Evolutionary conservation across 2,888 invertebrate species (phyloP), one percentile per base, ranked within the genome.

Genomic region (Sthenelais limicola): DNA sequence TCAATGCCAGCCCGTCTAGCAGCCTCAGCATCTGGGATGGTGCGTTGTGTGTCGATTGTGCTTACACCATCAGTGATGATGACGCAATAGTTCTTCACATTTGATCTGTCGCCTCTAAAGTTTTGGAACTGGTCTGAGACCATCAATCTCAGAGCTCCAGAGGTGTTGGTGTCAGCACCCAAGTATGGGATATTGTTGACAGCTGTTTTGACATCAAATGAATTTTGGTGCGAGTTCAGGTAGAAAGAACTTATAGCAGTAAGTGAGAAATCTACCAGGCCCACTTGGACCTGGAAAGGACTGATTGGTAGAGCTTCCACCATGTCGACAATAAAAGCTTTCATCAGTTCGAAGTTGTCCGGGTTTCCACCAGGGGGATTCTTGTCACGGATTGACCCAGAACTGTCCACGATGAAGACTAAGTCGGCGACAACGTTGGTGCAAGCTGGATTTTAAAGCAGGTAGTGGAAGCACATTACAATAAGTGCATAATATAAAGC

Each of bases 341-440:
- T 49, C 33, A 68, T 68, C 24, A 68, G 32, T 15, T 21, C 52
- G 24, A 48, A 68, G 68, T 68, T 68, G 24, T 68, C 49, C 33
- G 35, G 68, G n/a, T 21, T 5, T 7, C 62, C 62, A 62, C 62
- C 62, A 3, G 62, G 62, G 35, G 62, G 62, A 26, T 51, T 51
- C 51, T 68, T 68, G 35, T 51, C 49, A 3, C 51, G 51, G 24
- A 68, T 68, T 7, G 49, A 51, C 15, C 68, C 68, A 5, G 68
- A 68, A 21, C 68, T 51, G 52, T 68, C 68, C 24, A 68, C 51
- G 32, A 68, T 26, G 33, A 68, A 49, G 12, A 68, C 68, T n/a
- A 68, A n/a, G 35, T 68, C 68, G 5, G 12, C 38, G 4, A 62
- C 35, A n/a, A 12, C 9, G 62, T 4, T 62, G n/a, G 62, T 18